Evolutionary conservation across 2,113 vertebrate genomes (phyloP).

Genomic region (Talpa occidentalis): DNA sequence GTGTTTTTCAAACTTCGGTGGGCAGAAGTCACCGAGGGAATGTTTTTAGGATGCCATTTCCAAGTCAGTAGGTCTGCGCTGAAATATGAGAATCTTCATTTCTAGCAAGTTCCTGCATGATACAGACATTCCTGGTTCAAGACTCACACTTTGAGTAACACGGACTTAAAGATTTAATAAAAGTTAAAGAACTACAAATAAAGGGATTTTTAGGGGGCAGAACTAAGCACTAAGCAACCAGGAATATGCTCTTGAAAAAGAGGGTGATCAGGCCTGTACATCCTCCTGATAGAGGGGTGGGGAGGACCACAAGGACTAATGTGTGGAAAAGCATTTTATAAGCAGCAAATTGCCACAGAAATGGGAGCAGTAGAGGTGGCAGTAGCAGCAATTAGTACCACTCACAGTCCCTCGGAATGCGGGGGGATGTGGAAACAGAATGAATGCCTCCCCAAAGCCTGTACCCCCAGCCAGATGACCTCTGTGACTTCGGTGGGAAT

Average conservation of each 20-base stretch:
- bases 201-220: background rate
- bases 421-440: background rate
- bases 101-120: background rate
- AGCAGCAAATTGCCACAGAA: background rate
- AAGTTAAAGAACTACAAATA: background rate
- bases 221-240: background rate
- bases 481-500: conserved; percentile 32
- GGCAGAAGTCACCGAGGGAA: background rate
- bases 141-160: background rate
- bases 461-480: background rate
- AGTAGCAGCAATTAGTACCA: background rate
- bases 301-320: background rate
- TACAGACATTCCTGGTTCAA: background rate
- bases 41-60: background rate
- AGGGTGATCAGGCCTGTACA: background rate
- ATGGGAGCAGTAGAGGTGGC: background rate
- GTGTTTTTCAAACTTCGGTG: background rate
- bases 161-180: background rate
- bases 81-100: background rate
- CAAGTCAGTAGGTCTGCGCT: background rate
- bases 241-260: background rate
- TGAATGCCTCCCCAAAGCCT: background rate
- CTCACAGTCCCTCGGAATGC: background rate
- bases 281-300: background rate
- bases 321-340: background rate